These are phyloP conservation scores for Oasisia sp. DNA, from an alignment of 2,888 invertebrate species.

Conservation along the genomic window DNA sequence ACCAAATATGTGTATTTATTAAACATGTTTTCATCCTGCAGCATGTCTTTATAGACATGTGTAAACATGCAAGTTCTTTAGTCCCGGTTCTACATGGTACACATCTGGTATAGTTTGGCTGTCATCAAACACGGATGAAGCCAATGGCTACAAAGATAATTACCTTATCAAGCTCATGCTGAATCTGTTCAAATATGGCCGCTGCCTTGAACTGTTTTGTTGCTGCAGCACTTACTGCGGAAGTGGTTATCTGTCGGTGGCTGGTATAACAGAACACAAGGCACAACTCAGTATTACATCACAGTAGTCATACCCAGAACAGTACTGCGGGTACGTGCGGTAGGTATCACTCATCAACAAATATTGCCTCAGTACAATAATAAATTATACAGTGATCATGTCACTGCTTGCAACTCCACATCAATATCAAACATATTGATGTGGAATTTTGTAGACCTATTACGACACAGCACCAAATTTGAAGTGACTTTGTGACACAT, in stretches of 20 bases:
- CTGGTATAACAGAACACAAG: neutral
- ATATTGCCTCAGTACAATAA: no score
- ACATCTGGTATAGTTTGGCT: neutral
- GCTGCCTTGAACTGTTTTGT: slow-evolving; percentile 37
- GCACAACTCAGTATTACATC: neutral
- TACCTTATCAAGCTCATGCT: slow-evolving; percentile 38
- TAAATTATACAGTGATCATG: no score
- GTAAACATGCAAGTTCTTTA: neutral
- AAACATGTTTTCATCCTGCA: neutral
- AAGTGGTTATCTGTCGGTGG: neutral
- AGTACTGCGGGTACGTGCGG: neutral
- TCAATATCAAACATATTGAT: no score
- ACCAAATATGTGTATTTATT: neutral
- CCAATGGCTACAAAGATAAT: neutral
- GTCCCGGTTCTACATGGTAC: neutral
- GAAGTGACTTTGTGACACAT: no score
- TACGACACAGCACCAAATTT: no score
- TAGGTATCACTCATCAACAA: no score
- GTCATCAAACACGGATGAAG: slow-evolving; percentile 1
- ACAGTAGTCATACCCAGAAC: neutral
- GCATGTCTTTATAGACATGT: neutral
- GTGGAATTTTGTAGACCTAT: no score
- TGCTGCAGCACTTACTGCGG: neutral
- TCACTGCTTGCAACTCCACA: no score
- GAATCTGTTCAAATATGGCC: slow-evolving; percentile 41